A percentile compares a stretch with the other conserved stretches of the same genome.
Evolutionary conservation across 2,888 invertebrate species (phyloP).

Genomic region (Zhengitettix transpicula): DNA sequence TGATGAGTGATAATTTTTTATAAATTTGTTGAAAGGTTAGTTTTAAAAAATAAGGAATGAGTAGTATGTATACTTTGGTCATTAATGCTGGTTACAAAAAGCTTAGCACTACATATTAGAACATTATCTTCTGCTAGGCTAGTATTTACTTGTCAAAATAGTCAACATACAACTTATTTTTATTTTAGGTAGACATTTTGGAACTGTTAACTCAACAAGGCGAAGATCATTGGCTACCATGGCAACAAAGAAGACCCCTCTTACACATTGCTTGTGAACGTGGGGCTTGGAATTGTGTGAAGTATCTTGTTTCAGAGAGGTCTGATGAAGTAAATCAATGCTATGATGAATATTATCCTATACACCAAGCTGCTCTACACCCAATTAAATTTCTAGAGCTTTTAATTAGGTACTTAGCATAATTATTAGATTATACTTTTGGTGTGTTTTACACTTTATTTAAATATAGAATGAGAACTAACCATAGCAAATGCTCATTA

Average conservation of each 20-base stretch:
- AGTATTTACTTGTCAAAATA: no score
- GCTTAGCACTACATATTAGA: no score
- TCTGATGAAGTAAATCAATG: constrained; percentile 53
- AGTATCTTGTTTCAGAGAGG: constrained; percentile 43
- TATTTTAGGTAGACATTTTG: constrained; percentile 34
- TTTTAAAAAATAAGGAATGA: no score
- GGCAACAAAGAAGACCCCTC: constrained; percentile 33
- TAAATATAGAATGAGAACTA: no score
- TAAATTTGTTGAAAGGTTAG: no score
- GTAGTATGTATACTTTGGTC: no score
- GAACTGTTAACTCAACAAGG: constrained; percentile 47
- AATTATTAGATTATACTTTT: not conserved
- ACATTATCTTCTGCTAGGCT: no score
- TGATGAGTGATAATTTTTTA: no score
- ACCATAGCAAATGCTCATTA: no score
- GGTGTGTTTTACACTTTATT: no score
- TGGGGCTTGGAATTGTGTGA: constrained; percentile 54
- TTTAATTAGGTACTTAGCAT: constrained; percentile 27
- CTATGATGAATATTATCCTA: constrained; percentile 62
- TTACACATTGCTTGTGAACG: constrained; percentile 52
- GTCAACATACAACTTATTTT: constrained; percentile 4
- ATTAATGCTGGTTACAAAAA: no score
- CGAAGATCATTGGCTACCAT: constrained; percentile 51
- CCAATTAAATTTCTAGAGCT: constrained; percentile 50
- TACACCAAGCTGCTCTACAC: constrained; percentile 56